These are phyloP conservation scores for Trichosurus vulpecula DNA, from an alignment of 2,797 vertebrate species.

Conservation along the genomic window DNA sequence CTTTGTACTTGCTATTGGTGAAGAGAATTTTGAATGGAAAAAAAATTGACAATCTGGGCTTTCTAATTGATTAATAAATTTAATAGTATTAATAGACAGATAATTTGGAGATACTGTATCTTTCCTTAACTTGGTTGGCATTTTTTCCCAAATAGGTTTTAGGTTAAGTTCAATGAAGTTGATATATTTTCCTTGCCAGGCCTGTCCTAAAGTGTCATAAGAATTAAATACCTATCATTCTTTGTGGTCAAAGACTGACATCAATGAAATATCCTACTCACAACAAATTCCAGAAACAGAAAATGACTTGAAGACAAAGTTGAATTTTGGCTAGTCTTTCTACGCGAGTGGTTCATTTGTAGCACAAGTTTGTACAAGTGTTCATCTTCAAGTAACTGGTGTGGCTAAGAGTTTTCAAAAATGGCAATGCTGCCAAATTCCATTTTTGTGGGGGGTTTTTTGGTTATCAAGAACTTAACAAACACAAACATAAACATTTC, in stretches of 20 bases:
- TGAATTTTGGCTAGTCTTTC: not conserved
- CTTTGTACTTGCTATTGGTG: not conserved
- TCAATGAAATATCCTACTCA: not conserved
- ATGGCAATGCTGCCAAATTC: not conserved
- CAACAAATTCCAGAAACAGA: not conserved
- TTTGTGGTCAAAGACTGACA: not conserved
- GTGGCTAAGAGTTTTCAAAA: not conserved
- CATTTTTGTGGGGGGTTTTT: not conserved
- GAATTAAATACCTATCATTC: not conserved
- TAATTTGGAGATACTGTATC: not conserved
- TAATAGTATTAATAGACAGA: not conserved
- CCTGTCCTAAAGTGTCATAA: not conserved
- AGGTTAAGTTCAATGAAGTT: constrained; percentile 34
- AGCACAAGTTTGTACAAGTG: constrained; percentile 31
- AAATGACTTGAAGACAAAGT: constrained; percentile 32
- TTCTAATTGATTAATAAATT: not conserved
- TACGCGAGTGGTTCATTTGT: constrained; percentile 20
- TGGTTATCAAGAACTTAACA: not conserved
- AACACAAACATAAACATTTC: not conserved
- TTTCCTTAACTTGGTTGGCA: not conserved
- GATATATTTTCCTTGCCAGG: not conserved
- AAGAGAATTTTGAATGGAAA: not conserved
- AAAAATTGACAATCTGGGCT: not conserved
- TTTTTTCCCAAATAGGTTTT: constrained; percentile 28
- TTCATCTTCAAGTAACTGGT: not conserved